Evolutionary conservation across 2,888 invertebrate genomes (phyloP).

Genomic region (Drosophila paranaensis): DNA sequence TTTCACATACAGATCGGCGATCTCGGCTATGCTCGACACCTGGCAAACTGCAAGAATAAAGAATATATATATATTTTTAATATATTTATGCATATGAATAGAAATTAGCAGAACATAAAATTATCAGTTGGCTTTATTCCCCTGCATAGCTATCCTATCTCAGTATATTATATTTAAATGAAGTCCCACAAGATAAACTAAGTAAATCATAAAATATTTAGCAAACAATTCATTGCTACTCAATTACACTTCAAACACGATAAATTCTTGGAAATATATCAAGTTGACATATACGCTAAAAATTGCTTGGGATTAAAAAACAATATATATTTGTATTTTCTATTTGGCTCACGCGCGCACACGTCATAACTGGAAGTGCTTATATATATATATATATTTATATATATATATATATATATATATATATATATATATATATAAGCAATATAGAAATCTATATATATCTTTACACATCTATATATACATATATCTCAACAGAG

Average conservation of each 20-base stretch:
- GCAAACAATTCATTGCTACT: constrained; percentile 1
- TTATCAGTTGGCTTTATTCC: too few species aligned
- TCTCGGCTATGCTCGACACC: constrained; percentile 87
- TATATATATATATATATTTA: not conserved
- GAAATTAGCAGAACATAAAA: too few species aligned
- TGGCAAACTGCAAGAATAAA: constrained; percentile 69
- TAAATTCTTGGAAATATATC: constrained; percentile 4
- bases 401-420: too few species aligned
- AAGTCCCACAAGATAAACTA: not conserved
- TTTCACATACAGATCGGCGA: constrained; percentile 89
- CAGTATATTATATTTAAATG: not conserved
- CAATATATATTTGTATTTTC: not conserved
- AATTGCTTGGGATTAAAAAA: constrained; percentile 24
- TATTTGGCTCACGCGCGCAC: constrained; percentile 14
- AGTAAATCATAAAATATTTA: not conserved
- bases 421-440: not conserved
- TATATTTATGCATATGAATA: too few species aligned
- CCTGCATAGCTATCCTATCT: too few species aligned
- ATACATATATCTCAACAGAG: not conserved
- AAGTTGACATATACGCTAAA: not conserved
- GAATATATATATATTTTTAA: not conserved
- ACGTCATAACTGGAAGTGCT: constrained; percentile 24
- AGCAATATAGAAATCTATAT: constrained; percentile 1
- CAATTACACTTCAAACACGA: constrained; percentile 7
- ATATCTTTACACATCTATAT: not conserved